Base-by-base conservation (phyloP, 2,113 vertebrate species). In the Pampusana beccarii region DNA sequence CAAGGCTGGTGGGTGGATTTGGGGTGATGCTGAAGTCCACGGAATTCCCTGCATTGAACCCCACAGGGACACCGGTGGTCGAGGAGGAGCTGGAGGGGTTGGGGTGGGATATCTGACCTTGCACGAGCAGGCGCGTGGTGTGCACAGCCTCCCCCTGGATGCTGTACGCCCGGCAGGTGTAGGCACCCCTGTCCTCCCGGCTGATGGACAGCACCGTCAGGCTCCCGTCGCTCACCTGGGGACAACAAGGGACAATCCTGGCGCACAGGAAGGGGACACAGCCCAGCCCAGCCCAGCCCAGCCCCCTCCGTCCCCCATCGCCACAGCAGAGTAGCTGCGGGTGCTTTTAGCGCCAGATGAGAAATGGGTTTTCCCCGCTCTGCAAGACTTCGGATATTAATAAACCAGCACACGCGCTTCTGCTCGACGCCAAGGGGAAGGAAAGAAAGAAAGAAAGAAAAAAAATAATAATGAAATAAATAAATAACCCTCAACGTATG, bases 81-180 rank as follows among this genome's bases (percentile, higher is more conserved):
- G 0, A 57, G 36, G 80, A 53, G 8, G 11, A 64, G 58, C 34
- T 0, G 1, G 13, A 20, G n/a, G 24, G n/a, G 9, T 23, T n/a
- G 0, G 3, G 40, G 13, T 9, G 25, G 25, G 9, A 64, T 29
- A 7, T 21, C 61, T 97, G 85, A 99, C 99, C 99, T 99, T 99
- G 99, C 46, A 99, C 99, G 24, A 99, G 98, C 97, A 99, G 98
- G 88, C 99, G 99, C 24, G 99, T 99, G 26, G 99, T 99, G 95
- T 99, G 99, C 80, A 99, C 97, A 16, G 99, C 99, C 96, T 99
- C 99, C 74, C 99, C 99, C 96, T 99, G 99, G 98, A 99, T 99
- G 91, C 99, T 99, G 97, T 99, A 98, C 9, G 99, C 99, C 29
- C 99, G 98, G 95, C 99, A 99, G 36, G 99, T 99, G 86, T 99